Base-by-base conservation (phyloP, 2,888 invertebrate species). In the Girardia tigrina region DNA sequence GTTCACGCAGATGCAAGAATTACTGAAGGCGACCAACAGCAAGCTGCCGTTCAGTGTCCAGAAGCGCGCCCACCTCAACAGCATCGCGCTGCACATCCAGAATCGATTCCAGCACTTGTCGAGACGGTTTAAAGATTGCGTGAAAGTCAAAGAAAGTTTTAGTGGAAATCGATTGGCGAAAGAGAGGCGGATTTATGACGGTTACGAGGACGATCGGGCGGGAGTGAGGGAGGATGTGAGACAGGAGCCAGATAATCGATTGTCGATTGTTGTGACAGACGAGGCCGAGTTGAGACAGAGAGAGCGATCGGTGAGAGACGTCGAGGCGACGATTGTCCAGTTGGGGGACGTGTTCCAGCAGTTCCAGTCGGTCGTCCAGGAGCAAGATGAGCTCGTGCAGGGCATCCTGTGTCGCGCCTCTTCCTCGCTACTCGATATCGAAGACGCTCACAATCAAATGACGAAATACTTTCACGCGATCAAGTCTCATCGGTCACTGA, bases 281-380 rank as follows among this genome's bases (percentile, higher is more conserved):
- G 72, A 72, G 20, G 20, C 6, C 16, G 74, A 74, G n/a, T 26
- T 69, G 27, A 91, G 91, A 81, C 90, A 90, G 81, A 88, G 98
- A 80, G 94, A 94, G 42, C 94, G 94, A 84, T 94, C 97, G 0
- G 97, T 98, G 95, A 94, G 97, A 84, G 94, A 91, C 83, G 98
- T 99, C 81, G 98, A 99, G 85, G 91, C 92, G 73, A 97, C 97
- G 23, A 97, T 99, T 81, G 94, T 97, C 16, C 98, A 99, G 85
- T 86, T 99, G 71, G 98, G 98, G n/a, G 92, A 92, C 14, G 97
- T 98, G 82, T 98, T 97, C 84, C 91, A 92, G 81, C 94, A 95
- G 84, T 80, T 86, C 74, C 86, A 86, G 23, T 82, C 82, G 75
- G 94, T 99, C 93, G 95, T 99, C 0, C 92, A 94, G 82, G 94